A percentile compares a stretch with the other conserved stretches of the same genome.
These are phyloP conservation scores for Odocoileus hemionus DNA, from an alignment of 2,113 vertebrate species.

Conservation along the genomic window DNA sequence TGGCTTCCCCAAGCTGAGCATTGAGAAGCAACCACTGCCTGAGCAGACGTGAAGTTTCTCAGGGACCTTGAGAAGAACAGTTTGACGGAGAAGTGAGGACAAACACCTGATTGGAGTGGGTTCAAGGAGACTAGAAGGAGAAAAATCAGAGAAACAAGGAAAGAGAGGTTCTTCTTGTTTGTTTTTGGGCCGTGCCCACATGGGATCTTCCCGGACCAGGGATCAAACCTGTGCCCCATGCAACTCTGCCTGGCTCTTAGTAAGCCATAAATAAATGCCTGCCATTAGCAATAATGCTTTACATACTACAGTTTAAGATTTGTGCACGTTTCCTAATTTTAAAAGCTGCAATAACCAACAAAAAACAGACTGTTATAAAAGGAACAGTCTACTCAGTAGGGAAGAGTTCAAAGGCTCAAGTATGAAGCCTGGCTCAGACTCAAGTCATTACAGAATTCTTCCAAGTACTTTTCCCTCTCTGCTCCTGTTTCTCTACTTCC, in stretches of 20 bases:
- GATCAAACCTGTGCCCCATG: not conserved
- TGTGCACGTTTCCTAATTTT: not conserved
- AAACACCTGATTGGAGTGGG: not conserved
- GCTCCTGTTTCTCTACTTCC: slow-evolving; percentile 12
- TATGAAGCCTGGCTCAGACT: not conserved
- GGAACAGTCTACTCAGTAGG: not conserved
- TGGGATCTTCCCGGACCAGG: not conserved
- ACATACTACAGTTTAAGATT: not conserved
- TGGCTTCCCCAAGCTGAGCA: not conserved
- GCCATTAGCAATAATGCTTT: not conserved
- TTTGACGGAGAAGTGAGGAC: not conserved
- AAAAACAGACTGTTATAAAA: slow-evolving; percentile 29
- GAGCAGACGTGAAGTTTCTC: not conserved
- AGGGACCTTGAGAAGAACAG: not conserved
- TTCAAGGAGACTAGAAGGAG: not conserved
- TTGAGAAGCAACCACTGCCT: not conserved
- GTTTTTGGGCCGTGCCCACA: not conserved
- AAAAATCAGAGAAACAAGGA: not conserved
- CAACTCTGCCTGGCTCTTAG: not conserved
- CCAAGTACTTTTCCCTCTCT: slow-evolving; percentile 23
- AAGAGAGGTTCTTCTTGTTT: not conserved
- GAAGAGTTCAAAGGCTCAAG: slow-evolving; percentile 45
- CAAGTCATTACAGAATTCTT: slow-evolving; percentile 44
- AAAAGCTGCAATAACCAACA: slow-evolving; percentile 35
- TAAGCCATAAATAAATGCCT: not conserved